A percentile compares a stretch with the other conserved stretches of the same genome.
These are phyloP conservation scores for Falco cherrug DNA, from an alignment of 2,797 vertebrate genomes.

Conservation along the genomic window DNA sequence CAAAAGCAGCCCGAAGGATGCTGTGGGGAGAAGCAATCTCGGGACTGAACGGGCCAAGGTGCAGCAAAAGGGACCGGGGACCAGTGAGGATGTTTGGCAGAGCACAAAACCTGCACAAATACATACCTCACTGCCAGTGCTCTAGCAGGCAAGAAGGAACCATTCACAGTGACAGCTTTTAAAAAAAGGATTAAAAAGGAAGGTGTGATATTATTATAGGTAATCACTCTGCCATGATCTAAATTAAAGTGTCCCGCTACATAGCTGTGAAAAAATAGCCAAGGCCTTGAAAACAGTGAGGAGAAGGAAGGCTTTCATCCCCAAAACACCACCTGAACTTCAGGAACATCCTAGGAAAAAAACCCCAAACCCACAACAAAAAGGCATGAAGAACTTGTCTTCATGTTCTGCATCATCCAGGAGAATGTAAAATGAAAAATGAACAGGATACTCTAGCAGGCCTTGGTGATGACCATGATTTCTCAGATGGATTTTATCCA, in stretches of 20 bases:
- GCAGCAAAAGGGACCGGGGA: background rate
- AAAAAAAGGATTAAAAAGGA: background rate
- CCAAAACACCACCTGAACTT: background rate
- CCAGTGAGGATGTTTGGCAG: background rate
- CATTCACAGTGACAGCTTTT: background rate
- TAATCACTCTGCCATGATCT: background rate
- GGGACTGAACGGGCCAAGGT: background rate
- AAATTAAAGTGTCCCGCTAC: background rate
- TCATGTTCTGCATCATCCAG: background rate
- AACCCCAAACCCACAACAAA: background rate
- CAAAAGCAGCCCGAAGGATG: background rate
- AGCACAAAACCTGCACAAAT: background rate
- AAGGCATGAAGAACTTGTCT: accelerated
- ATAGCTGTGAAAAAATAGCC: background rate
- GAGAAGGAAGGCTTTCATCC: background rate
- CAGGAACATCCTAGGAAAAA: background rate
- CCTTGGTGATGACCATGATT: background rate
- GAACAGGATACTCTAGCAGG: background rate
- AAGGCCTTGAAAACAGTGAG: background rate
- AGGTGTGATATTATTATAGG: background rate
- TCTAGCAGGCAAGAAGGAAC: background rate
- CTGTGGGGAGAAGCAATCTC: background rate
- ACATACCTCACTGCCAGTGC: accelerated
- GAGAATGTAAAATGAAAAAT: background rate
- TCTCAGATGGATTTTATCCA: background rate